A percentile compares a stretch with the other conserved stretches of the same genome.
Evolutionary conservation across 92 coral and sea anemone genomes (phyloP).

Genomic region (Umimayanthus kanabou): DNA sequence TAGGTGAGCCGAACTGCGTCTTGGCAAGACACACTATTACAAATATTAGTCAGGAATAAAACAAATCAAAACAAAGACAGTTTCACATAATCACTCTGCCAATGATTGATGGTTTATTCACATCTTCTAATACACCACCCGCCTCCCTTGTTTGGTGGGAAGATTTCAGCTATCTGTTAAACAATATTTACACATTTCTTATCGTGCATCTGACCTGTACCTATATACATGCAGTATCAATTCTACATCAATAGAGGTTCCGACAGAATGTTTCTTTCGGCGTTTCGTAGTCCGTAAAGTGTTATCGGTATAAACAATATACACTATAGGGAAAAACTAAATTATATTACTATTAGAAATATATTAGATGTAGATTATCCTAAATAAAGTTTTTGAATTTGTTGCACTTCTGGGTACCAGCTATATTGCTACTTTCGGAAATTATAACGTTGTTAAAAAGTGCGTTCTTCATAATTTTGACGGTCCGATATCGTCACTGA

Average conservation of each 20-base stretch:
- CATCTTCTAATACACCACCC: not conserved
- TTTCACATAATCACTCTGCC: not conserved
- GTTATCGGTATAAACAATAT: not conserved
- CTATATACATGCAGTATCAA: not conserved
- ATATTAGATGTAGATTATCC: not conserved
- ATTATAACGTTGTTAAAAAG: not conserved
- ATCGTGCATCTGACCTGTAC: not conserved
- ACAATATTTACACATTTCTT: not conserved
- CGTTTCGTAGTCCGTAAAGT: not conserved
- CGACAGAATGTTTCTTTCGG: not conserved
- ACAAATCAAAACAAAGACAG: not conserved
- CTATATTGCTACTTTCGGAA: not conserved
- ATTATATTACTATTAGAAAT: not conserved
- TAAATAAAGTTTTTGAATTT: not conserved
- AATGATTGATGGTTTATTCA: slow-evolving; percentile 5
- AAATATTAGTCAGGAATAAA: not conserved
- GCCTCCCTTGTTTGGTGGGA: not conserved
- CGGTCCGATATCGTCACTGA: not conserved
- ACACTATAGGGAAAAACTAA: not conserved
- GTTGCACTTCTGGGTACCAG: not conserved
- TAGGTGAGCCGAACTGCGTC: not conserved
- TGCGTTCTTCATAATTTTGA: too few relatives aligned
- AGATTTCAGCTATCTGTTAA: not conserved
- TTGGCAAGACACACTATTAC: too few relatives aligned
- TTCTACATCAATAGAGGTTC: not conserved